Conservation (phyloP, 2,888 invertebrate genomes). For the Oscheius sp. region DNA sequence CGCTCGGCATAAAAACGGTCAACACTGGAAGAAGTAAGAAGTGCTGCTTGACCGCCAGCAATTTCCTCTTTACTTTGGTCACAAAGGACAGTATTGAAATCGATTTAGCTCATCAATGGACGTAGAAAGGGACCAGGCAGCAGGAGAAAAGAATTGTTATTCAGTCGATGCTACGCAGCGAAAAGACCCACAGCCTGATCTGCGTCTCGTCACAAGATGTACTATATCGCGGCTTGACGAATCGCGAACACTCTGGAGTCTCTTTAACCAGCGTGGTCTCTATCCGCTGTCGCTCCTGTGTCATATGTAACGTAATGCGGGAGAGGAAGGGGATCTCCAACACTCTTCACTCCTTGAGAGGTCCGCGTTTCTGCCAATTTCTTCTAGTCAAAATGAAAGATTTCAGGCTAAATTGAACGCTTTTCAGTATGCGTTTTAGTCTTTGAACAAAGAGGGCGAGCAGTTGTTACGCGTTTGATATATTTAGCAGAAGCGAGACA, state of each 20-base stretch:
- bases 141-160: slow-evolving; percentile 34
- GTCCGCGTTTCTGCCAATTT: no score
- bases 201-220: slow-evolving; percentile 4
- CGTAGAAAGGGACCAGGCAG: slow-evolving; percentile 25
- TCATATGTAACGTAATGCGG: slow-evolving; percentile 35
- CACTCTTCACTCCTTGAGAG: no score
- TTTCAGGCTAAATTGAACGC: no score
- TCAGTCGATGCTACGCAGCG: slow-evolving; percentile 39
- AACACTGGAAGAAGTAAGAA: no score
- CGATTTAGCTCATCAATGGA: slow-evolving; percentile 19
- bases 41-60: no score
- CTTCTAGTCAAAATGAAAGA: no score
- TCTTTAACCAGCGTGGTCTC: slow-evolving; percentile 15
- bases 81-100: slow-evolving; percentile 11
- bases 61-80: neutral
- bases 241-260: slow-evolving; percentile 15
- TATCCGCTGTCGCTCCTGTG: slow-evolving; percentile 18
- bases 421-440: no score
- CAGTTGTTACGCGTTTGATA: no score
- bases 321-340: slow-evolving; percentile 19
- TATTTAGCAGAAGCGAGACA: no score
- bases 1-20: no score
- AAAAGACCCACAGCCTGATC: slow-evolving; percentile 10
- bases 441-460: no score
- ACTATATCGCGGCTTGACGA: slow-evolving; percentile 17